Evolutionary conservation across 2,113 vertebrate genomes (phyloP).

Genomic region (Bombycilla garrulus): DNA sequence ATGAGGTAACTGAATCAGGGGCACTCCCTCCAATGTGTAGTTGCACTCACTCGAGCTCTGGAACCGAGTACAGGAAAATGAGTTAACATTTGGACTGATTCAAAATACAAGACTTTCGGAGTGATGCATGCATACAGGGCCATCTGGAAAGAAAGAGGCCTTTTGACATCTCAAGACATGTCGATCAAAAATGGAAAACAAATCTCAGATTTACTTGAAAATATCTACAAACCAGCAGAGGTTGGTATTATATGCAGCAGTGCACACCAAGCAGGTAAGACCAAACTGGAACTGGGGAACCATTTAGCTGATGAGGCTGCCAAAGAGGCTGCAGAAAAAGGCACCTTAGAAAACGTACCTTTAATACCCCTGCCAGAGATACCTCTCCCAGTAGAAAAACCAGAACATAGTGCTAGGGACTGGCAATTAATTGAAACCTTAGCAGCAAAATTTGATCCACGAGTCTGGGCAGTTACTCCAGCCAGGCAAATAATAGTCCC

Average conservation of each 20-base stretch:
- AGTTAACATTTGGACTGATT: background rate
- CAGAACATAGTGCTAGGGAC: background rate
- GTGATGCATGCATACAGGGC: background rate
- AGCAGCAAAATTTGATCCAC: background rate
- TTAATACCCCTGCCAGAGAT: background rate
- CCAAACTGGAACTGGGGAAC: background rate
- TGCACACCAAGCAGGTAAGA: background rate
- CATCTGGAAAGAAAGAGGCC: background rate
- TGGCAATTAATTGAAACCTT: background rate
- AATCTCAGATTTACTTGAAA: accelerated
- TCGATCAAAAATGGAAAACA: accelerated
- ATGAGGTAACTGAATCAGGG: background rate
- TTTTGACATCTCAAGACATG: background rate
- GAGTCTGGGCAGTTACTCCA: background rate
- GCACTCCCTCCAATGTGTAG: background rate
- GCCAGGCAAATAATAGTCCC: background rate
- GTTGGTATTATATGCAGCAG: background rate
- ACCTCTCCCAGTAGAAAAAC: background rate
- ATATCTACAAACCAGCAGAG: background rate
- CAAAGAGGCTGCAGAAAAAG: background rate
- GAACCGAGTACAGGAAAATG: background rate
- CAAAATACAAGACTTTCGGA: background rate
- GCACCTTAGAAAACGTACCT: background rate
- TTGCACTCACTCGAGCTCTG: background rate
- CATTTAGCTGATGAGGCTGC: background rate